Percentiles rank a stretch among this genome's conserved stretches.
Evolutionary conservation across 2,797 vertebrate genomes (phyloP).

Genomic region (Heteromormyrus szaboi): DNA sequence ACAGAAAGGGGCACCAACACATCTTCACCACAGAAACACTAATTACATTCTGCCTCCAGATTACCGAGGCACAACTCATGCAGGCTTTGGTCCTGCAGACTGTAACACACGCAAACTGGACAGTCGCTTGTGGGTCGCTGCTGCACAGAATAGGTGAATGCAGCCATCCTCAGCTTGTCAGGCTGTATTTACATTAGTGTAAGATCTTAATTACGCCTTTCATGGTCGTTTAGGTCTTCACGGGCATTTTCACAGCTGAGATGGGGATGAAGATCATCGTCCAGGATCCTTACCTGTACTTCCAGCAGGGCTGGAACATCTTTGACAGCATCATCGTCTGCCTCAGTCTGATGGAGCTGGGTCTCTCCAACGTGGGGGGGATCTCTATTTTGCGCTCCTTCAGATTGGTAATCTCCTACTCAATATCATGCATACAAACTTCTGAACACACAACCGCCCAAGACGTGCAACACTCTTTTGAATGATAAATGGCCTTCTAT

Average conservation of each 20-base stretch:
- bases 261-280: constrained; percentile 95
- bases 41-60: not conserved
- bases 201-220: not conserved
- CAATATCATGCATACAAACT: not conserved
- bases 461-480: not conserved
- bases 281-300: constrained; percentile 93
- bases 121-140: not conserved
- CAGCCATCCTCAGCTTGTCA: not conserved
- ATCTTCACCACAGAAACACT: not conserved
- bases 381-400: constrained; percentile 93
- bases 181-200: not conserved
- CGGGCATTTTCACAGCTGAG: constrained; percentile 93
- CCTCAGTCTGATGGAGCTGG: constrained; percentile 93
- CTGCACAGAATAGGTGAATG: not conserved
- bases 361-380: constrained; percentile 88
- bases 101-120: not conserved
- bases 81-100: not conserved
- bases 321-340: constrained; percentile 94
- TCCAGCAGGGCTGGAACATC: constrained; percentile 98
- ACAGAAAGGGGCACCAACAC: constrained; percentile 43
- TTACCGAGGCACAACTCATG: not conserved
- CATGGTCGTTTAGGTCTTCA: constrained; percentile 73
- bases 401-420: constrained; percentile 75
- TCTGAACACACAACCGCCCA: not conserved
- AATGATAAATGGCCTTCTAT: not conserved